These are phyloP conservation scores for Oreochromis niloticus DNA, from an alignment of 2,113 vertebrate species.

Conservation along the genomic window DNA sequence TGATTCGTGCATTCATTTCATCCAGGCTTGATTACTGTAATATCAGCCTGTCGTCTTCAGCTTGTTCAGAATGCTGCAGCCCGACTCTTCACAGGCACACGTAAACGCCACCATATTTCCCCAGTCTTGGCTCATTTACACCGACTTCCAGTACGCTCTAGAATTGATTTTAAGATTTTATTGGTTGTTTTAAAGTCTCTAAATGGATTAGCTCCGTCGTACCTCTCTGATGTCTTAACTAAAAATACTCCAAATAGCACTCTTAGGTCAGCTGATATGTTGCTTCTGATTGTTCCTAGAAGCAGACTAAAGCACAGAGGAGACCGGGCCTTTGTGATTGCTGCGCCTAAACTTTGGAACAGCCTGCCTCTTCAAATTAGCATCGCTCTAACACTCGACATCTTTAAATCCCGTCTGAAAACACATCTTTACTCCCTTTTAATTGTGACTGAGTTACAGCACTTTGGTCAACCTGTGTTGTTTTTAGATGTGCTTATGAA, in stretches of 20 bases:
- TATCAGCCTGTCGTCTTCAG: not conserved
- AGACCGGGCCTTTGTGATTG: not conserved
- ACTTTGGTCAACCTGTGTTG: not conserved
- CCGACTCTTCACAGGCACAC: not conserved
- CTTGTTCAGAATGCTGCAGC: not conserved
- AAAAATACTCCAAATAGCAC: not conserved
- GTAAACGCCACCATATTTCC: not conserved
- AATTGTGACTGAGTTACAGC: not conserved
- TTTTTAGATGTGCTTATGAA: not conserved
- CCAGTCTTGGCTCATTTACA: fast-evolving
- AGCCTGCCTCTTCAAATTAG: too few relatives aligned
- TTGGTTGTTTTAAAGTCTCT: not conserved
- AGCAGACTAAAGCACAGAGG: not conserved
- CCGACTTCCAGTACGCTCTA: not conserved
- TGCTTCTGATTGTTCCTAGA: not conserved
- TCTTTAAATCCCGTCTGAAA: not conserved
- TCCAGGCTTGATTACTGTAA: not conserved
- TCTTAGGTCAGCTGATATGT: not conserved
- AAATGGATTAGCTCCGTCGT: not conserved
- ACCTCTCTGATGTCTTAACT: not conserved
- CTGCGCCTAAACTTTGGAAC: too few relatives aligned
- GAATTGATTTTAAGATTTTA: not conserved
- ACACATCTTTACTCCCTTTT: not conserved
- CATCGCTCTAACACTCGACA: not conserved
- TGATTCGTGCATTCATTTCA: not conserved